Base-by-base conservation (phyloP, 2,113 vertebrate species). In the Syngnathus scovelli region DNA sequence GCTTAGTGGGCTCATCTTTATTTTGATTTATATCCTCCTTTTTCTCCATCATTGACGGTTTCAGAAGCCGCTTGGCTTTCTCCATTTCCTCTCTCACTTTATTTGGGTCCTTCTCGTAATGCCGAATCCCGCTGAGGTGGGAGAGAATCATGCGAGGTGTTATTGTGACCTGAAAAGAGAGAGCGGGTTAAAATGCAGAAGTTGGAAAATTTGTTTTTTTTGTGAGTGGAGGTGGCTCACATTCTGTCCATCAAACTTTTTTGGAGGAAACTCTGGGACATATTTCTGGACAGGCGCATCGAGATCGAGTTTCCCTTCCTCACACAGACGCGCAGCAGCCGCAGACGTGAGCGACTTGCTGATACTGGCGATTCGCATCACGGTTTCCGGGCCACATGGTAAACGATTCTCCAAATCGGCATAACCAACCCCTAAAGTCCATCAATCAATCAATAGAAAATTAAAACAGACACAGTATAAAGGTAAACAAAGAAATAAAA, bases 281-380 rank as follows among this genome's bases (percentile, higher is more conserved):
- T 99, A 98, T 74, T 93, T 93, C 81, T 99, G 97, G 74, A 99
- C 93, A 0, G 96, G 93, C 36, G 88, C 86, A 75, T 99, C 97
- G 0, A 98, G 92, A 80, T 99, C 93, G 66, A 99, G 85, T 67
- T 92, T 95, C 8, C 94, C 95, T 7, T 94, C 91, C 77, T 98
- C 94, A 89, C 93, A 96, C 11, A 98, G n/a, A 59, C 93, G 94
- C 16, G 93, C 95, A 51, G 92, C 90, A 76, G 96, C 96, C 51
- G 94, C 89, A 82, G 94, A 92, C 0, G 96, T 97, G 27, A 99
- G 93, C 58, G 95, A 90, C 80, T 99, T 99, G 91, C 97, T 99
- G 89, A 99, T 94, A 72, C 97, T 99, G 70, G 96, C 97, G 4
- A 99, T 95, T 41, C 96, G 90, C 95, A 99, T 94, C 61, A 98